Percentiles rank a stretch among this genome's conserved stretches.
Conservation (phyloP, 2,888 invertebrate species). For the Parasteatoda lunata region DNA sequence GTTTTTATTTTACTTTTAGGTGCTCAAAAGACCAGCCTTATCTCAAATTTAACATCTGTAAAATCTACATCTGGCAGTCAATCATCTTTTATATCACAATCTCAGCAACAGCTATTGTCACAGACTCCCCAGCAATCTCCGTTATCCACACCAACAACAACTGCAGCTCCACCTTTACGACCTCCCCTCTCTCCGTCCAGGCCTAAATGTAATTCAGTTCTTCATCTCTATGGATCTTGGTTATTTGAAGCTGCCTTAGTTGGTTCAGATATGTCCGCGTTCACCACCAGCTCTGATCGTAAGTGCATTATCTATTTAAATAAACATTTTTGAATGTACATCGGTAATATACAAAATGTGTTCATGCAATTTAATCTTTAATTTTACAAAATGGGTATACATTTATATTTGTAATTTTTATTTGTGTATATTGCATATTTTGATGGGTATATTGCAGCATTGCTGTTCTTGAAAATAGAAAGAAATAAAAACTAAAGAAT, state of each 20-base stretch:
- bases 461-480: too few species aligned
- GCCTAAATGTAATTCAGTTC: slow-evolving; percentile 94
- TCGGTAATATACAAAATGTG: too few species aligned
- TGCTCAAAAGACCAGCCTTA: slow-evolving; percentile 53
- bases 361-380: too few species aligned
- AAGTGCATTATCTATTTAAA: slow-evolving; percentile 4
- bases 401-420: too few species aligned
- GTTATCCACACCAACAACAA: slow-evolving; percentile 68
- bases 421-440: too few species aligned
- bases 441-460: too few species aligned
- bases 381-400: too few species aligned
- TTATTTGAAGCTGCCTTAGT: slow-evolving; percentile 95
- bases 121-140: slow-evolving; percentile 66
- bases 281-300: slow-evolving; percentile 61
- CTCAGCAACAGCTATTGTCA: slow-evolving; percentile 45
- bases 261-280: slow-evolving; percentile 76
- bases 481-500: too few species aligned
- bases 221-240: slow-evolving; percentile 97
- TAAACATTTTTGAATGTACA: too few species aligned
- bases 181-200: slow-evolving; percentile 75
- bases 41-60: slow-evolving; percentile 57
- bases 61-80: slow-evolving; percentile 18
- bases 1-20: slow-evolving; percentile 26
- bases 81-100: slow-evolving; percentile 11
- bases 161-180: slow-evolving; percentile 60